Percentiles rank a stretch among this genome's conserved stretches.
These are phyloP conservation scores for Melanostigma gelatinosum DNA, from an alignment of 2,113 vertebrate genomes.

Conservation along the genomic window DNA sequence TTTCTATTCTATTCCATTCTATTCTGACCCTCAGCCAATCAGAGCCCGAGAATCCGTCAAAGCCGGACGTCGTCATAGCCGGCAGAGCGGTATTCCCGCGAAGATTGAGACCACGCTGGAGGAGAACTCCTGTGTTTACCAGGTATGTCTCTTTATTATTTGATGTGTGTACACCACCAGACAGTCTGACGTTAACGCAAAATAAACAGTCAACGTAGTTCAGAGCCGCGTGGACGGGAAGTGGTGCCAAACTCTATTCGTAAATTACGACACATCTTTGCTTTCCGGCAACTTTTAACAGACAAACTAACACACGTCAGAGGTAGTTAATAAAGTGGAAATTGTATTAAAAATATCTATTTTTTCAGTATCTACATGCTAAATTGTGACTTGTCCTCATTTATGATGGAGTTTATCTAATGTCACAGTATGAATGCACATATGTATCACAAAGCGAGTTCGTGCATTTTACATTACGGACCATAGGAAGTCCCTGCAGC, in stretches of 20 bases:
- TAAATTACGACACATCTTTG: accelerated
- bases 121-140: accelerated
- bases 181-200: background rate
- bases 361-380: background rate
- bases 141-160: background rate
- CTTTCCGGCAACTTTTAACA: accelerated
- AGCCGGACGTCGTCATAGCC: constrained; percentile 65
- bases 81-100: constrained; percentile 53
- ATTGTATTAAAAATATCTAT: accelerated
- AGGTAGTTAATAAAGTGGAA: background rate
- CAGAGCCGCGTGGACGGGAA: background rate
- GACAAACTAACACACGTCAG: too few species aligned
- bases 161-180: accelerated
- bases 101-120: constrained; percentile 13
- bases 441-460: too few species aligned
- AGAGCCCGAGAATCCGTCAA: background rate
- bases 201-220: accelerated
- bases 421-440: background rate
- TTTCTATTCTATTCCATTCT: background rate
- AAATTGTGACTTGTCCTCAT: background rate
- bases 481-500: background rate
- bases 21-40: constrained; percentile 55
- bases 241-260: background rate
- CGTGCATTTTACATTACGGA: background rate
- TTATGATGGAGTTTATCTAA: accelerated